Evolutionary conservation across 2,797 vertebrate genomes (phyloP), one percentile per base, ranked within the genome.

Genomic region (Nothura maculosa): DNA sequence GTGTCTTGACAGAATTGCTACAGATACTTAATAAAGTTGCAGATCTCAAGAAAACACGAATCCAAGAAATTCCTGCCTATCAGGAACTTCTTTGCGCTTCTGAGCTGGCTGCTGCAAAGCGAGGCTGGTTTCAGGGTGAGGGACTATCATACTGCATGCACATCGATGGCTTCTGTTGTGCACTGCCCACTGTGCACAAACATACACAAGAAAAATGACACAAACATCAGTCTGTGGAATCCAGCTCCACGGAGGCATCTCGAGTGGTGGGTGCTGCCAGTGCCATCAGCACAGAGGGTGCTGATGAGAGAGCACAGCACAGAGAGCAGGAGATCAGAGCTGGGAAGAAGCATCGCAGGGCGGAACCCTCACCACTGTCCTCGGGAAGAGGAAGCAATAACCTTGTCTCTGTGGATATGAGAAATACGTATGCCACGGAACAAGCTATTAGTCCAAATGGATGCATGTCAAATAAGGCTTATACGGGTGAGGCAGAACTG

Each of bases 301-400:
- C n/a, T n/a, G n/a, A n/a, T n/a, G n/a, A n/a, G n/a, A n/a, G n/a
- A n/a, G n/a, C n/a, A n/a, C n/a, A n/a, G n/a, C n/a, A n/a, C n/a
- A n/a, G n/a, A n/a, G n/a, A 57, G 36, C 10, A 84, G 58, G 73
- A 85, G 67, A 77, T 62, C 13, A 62, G 63, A 72, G 42, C 43
- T 27, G 69, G 0, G 1, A 57, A 76, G 48, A 43, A 10, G 21
- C 66, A 19, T 2, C 50, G 61, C 30, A 83, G 25, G 52, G 19
- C 0, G 69, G 73, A 76, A 69, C 45, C 80, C 69, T 55, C 34
- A 55, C 25, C 19, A 63, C 57, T 5, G 42, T 4, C 45, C 34
- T 45, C 0, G 0, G 12, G 21, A 54, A 62, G 28, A 50, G 1
- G 4, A 6, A 34, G 12, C 0, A 4, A 61, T 15, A 45, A 18